A percentile compares a stretch with the other conserved stretches of the same genome.
Evolutionary conservation across 1,140 invertebrate genomes (phyloP).

Genomic region (Drepana arcuata): DNA sequence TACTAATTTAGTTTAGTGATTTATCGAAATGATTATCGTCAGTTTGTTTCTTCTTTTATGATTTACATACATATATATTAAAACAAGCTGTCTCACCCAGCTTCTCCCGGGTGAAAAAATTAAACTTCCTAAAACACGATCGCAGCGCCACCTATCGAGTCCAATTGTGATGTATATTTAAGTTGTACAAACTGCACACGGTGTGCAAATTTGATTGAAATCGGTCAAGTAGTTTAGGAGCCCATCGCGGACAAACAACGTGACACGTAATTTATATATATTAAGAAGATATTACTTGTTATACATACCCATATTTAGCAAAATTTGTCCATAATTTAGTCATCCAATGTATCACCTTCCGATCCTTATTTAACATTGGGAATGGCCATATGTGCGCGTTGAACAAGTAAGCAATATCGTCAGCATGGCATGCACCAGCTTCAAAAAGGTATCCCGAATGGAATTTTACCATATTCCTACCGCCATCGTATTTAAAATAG

Average conservation of each 20-base stretch:
- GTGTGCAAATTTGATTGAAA: not conserved
- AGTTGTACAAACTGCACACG: not conserved
- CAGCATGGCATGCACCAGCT: constrained; percentile 9
- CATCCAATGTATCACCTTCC: constrained; percentile 8
- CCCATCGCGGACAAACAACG: not conserved
- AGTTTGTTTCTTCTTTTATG: too few species aligned
- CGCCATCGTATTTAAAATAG: constrained; percentile 6
- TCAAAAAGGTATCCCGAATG: too few species aligned
- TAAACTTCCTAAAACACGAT: not conserved
- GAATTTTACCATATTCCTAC: constrained; percentile 7
- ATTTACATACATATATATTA: too few species aligned
- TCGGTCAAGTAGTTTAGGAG: not conserved
- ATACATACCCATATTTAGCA: constrained; percentile 13
- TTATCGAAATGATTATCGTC: too few species aligned
- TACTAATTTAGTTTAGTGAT: too few species aligned
- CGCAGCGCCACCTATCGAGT: not conserved
- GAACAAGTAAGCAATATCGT: constrained; percentile 11
- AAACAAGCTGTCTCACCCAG: too few species aligned
- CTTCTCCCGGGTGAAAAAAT: too few species aligned
- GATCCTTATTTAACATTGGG: constrained; percentile 3
- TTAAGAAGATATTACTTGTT: not conserved
- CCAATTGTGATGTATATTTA: not conserved
- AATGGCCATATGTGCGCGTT: not conserved
- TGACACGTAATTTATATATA: not conserved
- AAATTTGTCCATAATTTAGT: constrained; percentile 13